Percentiles rank a stretch among this genome's conserved stretches.
Conservation (phyloP, 2,888 invertebrate genomes). For the Dioctria linearis region DNA sequence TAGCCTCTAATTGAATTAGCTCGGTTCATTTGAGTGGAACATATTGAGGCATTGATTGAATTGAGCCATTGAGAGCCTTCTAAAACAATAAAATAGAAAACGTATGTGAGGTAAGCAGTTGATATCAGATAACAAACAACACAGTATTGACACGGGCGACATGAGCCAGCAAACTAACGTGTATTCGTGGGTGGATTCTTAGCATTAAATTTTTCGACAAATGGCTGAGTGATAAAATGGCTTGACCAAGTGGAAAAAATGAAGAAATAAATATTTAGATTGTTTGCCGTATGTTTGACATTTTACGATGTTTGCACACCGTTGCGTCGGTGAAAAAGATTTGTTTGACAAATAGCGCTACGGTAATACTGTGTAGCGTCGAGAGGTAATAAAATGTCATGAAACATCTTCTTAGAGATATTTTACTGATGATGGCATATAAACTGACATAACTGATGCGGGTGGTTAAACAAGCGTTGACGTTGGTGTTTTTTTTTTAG, state of each 20-base stretch:
- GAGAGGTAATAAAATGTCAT: background rate
- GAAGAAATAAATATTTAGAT: constrained; percentile 30
- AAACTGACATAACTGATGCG: constrained; percentile 15
- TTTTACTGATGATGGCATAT: background rate
- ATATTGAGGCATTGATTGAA: background rate
- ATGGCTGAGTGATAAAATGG: background rate
- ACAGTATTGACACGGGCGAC: too few species aligned
- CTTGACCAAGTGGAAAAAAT: background rate
- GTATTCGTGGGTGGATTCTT: constrained; percentile 55
- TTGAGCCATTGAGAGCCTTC: constrained; percentile 26
- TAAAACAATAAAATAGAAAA: constrained; percentile 50
- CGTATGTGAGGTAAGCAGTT: background rate
- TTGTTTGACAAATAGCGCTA: constrained; percentile 55
- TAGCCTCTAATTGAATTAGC: background rate
- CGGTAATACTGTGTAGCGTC: background rate
- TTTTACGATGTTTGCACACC: constrained; percentile 56
- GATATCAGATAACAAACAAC: too few species aligned
- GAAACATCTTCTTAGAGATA: background rate
- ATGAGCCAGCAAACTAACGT: too few species aligned
- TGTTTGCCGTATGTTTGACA: constrained; percentile 51
- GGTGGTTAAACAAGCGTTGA: constrained; percentile 24
- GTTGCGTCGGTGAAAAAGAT: constrained; percentile 52
- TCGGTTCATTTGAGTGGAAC: constrained; percentile 1
- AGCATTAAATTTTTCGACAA: background rate
- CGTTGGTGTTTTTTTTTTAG: too few species aligned